These are phyloP conservation scores for Amphilophus citrinellus DNA, from an alignment of 2,113 vertebrate species.

Conservation along the genomic window DNA sequence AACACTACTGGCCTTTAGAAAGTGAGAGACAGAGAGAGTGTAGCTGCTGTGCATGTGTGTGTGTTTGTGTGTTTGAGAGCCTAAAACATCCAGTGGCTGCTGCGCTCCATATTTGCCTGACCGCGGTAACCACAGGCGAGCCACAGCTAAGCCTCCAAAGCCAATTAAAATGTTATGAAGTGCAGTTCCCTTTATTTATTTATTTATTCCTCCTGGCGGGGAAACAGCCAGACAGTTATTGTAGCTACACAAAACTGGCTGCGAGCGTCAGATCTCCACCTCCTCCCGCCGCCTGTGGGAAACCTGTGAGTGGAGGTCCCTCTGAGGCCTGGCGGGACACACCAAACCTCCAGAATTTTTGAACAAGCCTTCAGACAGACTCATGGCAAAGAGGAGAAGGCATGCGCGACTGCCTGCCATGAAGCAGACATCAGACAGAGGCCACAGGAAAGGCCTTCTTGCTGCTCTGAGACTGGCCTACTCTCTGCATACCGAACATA, in stretches of 20 bases:
- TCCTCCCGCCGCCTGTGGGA: constrained; percentile 48
- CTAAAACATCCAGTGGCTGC: constrained; percentile 73
- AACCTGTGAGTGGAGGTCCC: constrained; percentile 60
- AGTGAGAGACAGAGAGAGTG: constrained; percentile 40
- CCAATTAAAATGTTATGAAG: constrained; percentile 80
- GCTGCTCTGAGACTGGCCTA: constrained; percentile 46
- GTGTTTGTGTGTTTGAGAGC: constrained; percentile 57
- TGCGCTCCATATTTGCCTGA: constrained; percentile 67
- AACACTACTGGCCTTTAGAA: constrained; percentile 46
- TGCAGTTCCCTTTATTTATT: constrained; percentile 75
- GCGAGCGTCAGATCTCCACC: constrained; percentile 55
- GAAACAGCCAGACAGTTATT: constrained; percentile 74
- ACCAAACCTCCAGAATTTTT: constrained; percentile 46
- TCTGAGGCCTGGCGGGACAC: constrained; percentile 46
- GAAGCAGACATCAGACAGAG: constrained; percentile 61
- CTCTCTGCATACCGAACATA: constrained; percentile 62
- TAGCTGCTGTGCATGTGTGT: constrained; percentile 22
- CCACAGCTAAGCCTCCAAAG: constrained; percentile 76
- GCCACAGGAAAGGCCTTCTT: constrained; percentile 55
- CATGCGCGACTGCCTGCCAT: constrained; percentile 32
- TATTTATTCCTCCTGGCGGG: constrained; percentile 74
- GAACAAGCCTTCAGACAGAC: constrained; percentile 42
- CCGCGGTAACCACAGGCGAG: constrained; percentile 76
- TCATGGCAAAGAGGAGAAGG: constrained; percentile 9
- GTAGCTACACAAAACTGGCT: constrained; percentile 61